These are phyloP conservation scores for Grantiella picta DNA, from an alignment of 2,113 vertebrate genomes.

Conservation along the genomic window DNA sequence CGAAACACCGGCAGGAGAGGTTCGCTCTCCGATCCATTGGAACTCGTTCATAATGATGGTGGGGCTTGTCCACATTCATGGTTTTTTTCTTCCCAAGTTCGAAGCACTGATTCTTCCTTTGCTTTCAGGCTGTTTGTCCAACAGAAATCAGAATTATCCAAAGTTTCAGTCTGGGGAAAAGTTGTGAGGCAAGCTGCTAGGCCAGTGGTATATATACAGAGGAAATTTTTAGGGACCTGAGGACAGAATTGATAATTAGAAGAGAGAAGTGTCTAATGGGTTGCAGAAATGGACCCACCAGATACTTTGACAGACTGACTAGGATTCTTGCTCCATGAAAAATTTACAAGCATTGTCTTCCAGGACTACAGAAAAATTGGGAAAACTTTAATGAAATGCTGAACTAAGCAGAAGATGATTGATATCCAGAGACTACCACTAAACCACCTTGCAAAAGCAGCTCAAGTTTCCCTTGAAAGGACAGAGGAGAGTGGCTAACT, in stretches of 20 bases:
- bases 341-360: background rate
- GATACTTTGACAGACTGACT: background rate
- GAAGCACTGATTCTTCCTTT: background rate
- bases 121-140: background rate
- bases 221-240: background rate
- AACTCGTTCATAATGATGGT: background rate
- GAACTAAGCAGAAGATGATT: background rate
- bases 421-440: background rate
- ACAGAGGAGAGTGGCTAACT: background rate
- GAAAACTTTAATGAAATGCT: background rate
- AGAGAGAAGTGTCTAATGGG: background rate
- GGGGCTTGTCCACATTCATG: background rate
- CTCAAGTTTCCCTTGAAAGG: background rate
- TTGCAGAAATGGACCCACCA: background rate
- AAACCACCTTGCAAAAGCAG: background rate
- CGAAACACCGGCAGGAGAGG: no score
- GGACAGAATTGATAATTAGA: background rate
- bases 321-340: background rate
- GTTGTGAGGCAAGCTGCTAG: background rate
- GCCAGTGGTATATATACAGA: background rate
- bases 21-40: no score
- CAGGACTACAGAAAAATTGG: background rate
- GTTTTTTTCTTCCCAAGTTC: background rate
- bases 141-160: background rate
- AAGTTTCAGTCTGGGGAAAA: background rate